A percentile compares a stretch with the other conserved stretches of the same genome.
Conservation (phyloP, 2,797 vertebrate species). For the Brachyalestes nurse region DNA sequence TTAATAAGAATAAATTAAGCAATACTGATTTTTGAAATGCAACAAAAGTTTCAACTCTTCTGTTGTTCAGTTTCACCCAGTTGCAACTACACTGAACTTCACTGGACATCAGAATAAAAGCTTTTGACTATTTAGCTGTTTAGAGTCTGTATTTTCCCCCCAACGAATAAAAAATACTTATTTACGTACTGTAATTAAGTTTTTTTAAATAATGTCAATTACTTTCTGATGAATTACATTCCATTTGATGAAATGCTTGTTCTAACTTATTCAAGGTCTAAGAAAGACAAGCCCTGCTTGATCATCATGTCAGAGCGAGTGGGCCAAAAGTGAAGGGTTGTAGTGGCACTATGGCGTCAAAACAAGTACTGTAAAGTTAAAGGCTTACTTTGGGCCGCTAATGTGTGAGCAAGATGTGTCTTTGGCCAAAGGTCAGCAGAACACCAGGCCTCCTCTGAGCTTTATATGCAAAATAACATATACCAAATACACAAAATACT, state of each 20-base stretch:
- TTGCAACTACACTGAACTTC: not conserved
- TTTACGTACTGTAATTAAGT: not conserved
- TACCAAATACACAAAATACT: too few species aligned
- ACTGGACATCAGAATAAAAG: too few species aligned
- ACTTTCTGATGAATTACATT: too few species aligned
- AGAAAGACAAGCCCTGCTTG: not conserved
- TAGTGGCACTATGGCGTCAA: not conserved
- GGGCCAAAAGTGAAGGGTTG: not conserved
- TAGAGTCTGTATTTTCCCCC: not conserved
- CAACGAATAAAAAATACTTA: not conserved
- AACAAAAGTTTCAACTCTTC: too few species aligned
- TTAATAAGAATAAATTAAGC: too few species aligned
- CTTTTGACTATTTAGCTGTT: not conserved
- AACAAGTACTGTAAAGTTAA: conserved; percentile 21
- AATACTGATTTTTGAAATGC: too few species aligned
- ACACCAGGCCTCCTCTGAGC: not conserved
- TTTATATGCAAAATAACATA: not conserved
- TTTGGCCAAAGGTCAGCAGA: conserved; percentile 37
- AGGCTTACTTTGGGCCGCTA: conserved; percentile 35
- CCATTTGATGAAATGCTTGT: not conserved
- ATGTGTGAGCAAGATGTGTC: conserved; percentile 31
- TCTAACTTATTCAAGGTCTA: not conserved
- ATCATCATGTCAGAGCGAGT: not conserved
- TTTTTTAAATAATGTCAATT: too few species aligned
- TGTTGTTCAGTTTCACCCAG: not conserved